phyloP scores from a whole-genome alignment of 2,797 vertebrate genomes.

The Danio jaintianensis region DNA sequence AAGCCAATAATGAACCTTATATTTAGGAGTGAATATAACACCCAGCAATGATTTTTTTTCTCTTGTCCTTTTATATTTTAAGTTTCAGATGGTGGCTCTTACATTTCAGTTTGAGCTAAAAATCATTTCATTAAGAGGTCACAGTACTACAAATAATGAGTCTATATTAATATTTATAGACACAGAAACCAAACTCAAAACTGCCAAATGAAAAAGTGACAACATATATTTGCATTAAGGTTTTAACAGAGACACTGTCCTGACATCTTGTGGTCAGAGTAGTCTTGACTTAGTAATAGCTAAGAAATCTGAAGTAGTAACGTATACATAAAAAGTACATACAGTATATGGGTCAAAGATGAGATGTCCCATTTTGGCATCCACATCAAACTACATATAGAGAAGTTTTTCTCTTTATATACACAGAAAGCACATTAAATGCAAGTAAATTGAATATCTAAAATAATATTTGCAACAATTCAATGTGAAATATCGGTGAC shows the following conservation, averaged over 20 bases:
- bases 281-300: background rate
- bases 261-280: constrained; percentile 54
- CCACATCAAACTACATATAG: too few relatives aligned
- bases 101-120: background rate
- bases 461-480: too few relatives aligned
- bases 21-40: too few relatives aligned
- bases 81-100: background rate
- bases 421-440: too few relatives aligned
- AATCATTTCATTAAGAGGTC: background rate
- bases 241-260: constrained; percentile 32
- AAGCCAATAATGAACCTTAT: background rate
- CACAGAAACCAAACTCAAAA: background rate
- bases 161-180: background rate
- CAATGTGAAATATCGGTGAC: too few relatives aligned
- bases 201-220: background rate
- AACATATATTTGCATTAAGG: background rate
- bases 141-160: background rate
- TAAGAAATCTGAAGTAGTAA: background rate
- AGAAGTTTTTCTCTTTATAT: too few relatives aligned
- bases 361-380: too few relatives aligned
- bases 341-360: too few relatives aligned
- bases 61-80: background rate
- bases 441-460: too few relatives aligned
- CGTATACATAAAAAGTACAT: too few relatives aligned
- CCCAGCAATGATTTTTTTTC: background rate